These are phyloP conservation scores for Dicentrarchus labrax DNA, from an alignment of 2,113 vertebrate genomes.

Conservation along the genomic window DNA sequence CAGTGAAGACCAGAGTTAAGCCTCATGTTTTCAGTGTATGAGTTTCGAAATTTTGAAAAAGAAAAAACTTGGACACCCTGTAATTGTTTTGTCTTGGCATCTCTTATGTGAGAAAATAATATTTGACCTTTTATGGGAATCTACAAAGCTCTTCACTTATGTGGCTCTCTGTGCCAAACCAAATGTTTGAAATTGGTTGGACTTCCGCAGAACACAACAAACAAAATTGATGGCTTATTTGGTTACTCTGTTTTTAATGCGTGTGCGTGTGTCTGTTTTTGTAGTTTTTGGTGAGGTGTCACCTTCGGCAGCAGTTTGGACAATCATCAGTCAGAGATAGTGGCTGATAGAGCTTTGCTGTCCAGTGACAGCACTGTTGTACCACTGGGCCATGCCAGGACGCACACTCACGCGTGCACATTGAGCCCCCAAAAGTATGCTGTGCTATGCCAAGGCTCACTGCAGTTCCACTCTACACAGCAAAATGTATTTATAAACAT, in stretches of 20 bases:
- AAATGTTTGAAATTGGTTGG: conserved; percentile 2
- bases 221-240: neutral
- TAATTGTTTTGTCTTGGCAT: neutral
- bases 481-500: conserved; percentile 87
- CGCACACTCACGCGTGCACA: conserved; percentile 44
- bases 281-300: neutral
- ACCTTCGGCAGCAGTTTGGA: conserved; percentile 28
- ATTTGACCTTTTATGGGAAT: neutral
- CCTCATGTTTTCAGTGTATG: neutral
- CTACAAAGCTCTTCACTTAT: neutral
- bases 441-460: conserved; percentile 72
- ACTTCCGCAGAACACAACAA: neutral
- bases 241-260: neutral
- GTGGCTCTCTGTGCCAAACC: neutral
- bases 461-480: conserved; percentile 83
- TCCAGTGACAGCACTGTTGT: conserved; percentile 35
- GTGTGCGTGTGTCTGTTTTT: neutral
- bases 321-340: conserved; percentile 33
- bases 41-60: neutral
- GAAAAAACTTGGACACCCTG: neutral
- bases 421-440: conserved; percentile 67
- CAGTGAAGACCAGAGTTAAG: conserved; percentile 6
- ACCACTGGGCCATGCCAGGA: conserved; percentile 51
- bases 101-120: neutral
- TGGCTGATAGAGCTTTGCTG: conserved; percentile 14